Evolutionary conservation across 2,797 vertebrate species (phyloP).

Genomic region (Salmo trutta): DNA sequence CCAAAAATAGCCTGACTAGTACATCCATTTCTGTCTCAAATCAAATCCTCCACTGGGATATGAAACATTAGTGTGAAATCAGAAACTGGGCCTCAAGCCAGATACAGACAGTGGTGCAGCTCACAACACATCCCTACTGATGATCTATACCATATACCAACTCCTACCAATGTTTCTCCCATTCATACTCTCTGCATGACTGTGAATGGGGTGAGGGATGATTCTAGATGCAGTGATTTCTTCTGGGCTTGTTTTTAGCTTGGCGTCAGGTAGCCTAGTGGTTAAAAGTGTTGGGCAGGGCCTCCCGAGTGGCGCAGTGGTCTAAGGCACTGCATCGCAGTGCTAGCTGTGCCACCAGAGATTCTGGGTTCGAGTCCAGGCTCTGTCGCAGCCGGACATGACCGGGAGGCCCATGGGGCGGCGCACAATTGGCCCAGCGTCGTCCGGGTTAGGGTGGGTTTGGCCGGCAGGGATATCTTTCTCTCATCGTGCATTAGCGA

Average conservation of each 20-base stretch:
- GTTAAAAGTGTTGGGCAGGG: too few species aligned
- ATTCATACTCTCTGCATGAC: not conserved
- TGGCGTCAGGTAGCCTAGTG: too few species aligned
- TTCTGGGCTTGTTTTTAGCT: not conserved
- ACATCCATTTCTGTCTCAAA: conserved; percentile 38
- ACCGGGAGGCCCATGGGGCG: too few species aligned
- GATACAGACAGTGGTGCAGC: conserved; percentile 16
- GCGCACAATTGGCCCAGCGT: too few species aligned
- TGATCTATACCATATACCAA: conserved; percentile 38
- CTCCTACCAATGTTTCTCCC: conserved; percentile 28
- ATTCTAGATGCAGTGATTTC: not conserved
- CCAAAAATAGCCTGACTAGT: conserved; percentile 7
- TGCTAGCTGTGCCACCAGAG: too few species aligned
- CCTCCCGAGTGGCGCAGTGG: too few species aligned
- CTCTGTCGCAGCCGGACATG: too few species aligned
- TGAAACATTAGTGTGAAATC: conserved; percentile 48
- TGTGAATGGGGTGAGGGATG: not conserved
- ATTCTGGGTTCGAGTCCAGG: too few species aligned
- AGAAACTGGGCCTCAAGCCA: conserved; percentile 47
- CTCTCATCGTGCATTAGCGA: too few species aligned
- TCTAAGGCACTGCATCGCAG: too few species aligned
- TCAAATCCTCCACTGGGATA: conserved; percentile 46
- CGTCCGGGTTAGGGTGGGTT: too few species aligned
- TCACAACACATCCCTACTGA: conserved; percentile 48
- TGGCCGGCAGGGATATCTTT: too few species aligned